Evolutionary conservation across 2,797 vertebrate genomes (phyloP).

Genomic region (Onychomys leucogaster): DNA sequence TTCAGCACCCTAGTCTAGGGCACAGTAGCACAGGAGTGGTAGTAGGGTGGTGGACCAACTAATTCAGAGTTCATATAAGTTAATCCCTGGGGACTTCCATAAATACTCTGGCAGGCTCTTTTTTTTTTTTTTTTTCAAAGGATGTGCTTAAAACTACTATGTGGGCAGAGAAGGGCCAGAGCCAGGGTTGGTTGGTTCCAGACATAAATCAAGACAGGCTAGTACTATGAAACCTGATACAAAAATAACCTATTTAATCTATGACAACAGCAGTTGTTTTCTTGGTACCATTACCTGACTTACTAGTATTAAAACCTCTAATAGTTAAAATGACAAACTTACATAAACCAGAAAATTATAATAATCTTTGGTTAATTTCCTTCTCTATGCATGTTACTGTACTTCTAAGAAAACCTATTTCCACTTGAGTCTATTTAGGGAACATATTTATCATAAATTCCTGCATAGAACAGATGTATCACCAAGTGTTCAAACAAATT

Average conservation of each 20-base stretch:
- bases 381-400: constrained; percentile 49
- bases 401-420: constrained; percentile 42
- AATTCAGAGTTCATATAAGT: constrained; percentile 63
- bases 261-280: constrained; percentile 70
- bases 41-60: constrained; percentile 1
- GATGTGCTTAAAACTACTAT: constrained; percentile 64
- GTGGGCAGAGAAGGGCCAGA: constrained; percentile 62
- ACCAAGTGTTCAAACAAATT: not conserved
- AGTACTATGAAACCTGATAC: constrained; percentile 70
- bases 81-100: constrained; percentile 41
- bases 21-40: constrained; percentile 15
- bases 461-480: constrained; percentile 32
- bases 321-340: constrained; percentile 80
- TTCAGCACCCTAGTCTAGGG: not conserved
- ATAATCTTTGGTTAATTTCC: constrained; percentile 75
- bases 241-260: constrained; percentile 77
- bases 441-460: constrained; percentile 57
- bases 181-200: constrained; percentile 51
- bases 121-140: constrained; percentile 48
- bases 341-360: constrained; percentile 75
- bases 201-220: constrained; percentile 71
- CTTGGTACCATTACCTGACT: constrained; percentile 67
- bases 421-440: constrained; percentile 41
- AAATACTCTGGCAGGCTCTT: constrained; percentile 59
- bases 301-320: constrained; percentile 63